These are phyloP conservation scores for Tromatobia lineatoria DNA, from an alignment of 2,888 invertebrate species.

Conservation along the genomic window DNA sequence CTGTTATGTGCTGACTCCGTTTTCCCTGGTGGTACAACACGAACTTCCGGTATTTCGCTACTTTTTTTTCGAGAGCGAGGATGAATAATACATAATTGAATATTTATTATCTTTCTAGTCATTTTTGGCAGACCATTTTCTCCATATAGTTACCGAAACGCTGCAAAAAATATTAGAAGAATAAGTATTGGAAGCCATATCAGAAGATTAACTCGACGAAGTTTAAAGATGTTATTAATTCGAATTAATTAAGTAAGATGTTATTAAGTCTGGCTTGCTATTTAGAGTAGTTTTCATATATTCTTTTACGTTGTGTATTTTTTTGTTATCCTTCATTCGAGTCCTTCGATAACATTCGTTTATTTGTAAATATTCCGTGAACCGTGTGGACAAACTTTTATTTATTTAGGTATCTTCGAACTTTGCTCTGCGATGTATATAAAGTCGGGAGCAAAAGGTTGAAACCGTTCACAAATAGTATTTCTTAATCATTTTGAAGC, in stretches of 20 bases:
- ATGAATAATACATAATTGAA: neutral
- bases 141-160: neutral
- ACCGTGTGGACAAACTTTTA: too few relatives aligned
- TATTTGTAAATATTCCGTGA: too few relatives aligned
- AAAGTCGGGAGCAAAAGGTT: too few relatives aligned
- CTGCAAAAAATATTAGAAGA: neutral
- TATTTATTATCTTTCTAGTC: too few relatives aligned
- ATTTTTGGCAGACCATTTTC: too few relatives aligned
- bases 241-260: too few relatives aligned
- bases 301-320: neutral
- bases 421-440: too few relatives aligned
- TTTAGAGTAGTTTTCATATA: neutral
- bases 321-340: neutral
- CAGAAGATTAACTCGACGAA: neutral
- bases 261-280: too few relatives aligned
- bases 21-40: neutral
- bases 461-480: neutral
- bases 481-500: neutral
- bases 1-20: neutral
- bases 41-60: neutral
- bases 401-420: too few relatives aligned
- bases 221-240: too few relatives aligned
- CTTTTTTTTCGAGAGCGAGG: neutral
- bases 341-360: too few relatives aligned
- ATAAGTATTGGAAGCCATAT: neutral